A percentile compares a stretch with the other conserved stretches of the same genome.
phyloP scores from a whole-genome alignment of 2,797 vertebrate genomes.

The Stomatorhinus walkeri region DNA sequence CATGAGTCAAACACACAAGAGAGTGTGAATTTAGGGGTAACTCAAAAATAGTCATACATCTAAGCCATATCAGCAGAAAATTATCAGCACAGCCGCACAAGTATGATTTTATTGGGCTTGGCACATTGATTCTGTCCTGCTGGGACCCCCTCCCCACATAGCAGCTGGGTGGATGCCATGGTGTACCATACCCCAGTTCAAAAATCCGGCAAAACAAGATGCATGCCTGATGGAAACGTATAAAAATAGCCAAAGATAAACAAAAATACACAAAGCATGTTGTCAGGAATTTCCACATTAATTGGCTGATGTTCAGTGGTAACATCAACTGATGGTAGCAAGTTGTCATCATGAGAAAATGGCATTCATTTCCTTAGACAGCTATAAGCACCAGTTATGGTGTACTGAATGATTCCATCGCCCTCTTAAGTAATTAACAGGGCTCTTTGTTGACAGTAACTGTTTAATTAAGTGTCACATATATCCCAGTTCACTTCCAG shows the following conservation, averaged over 20 bases:
- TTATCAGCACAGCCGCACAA: not conserved
- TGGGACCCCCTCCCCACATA: not conserved
- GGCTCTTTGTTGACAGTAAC: not conserved
- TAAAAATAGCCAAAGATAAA: not conserved
- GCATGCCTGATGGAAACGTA: not conserved
- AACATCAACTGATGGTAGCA: not conserved
- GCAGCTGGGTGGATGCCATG: not conserved
- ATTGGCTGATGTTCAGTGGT: not conserved
- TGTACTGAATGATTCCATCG: not conserved
- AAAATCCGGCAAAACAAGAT: not conserved
- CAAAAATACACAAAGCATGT: not conserved
- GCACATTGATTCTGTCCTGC: not conserved
- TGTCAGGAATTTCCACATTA: not conserved
- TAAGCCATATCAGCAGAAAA: not conserved
- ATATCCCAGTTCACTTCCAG: not conserved
- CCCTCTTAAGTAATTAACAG: not conserved
- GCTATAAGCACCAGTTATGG: not conserved
- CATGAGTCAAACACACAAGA: slow-evolving; percentile 5
- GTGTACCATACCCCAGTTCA: not conserved
- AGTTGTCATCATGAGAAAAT: not conserved
- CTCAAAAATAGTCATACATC: not conserved
- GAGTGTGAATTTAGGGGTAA: not conserved
- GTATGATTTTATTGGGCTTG: not conserved
- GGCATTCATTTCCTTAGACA: not conserved
- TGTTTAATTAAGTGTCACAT: not conserved